Evolutionary conservation across 92 coral and sea anemone genomes (phyloP).

Genomic region (Metridium senile): DNA sequence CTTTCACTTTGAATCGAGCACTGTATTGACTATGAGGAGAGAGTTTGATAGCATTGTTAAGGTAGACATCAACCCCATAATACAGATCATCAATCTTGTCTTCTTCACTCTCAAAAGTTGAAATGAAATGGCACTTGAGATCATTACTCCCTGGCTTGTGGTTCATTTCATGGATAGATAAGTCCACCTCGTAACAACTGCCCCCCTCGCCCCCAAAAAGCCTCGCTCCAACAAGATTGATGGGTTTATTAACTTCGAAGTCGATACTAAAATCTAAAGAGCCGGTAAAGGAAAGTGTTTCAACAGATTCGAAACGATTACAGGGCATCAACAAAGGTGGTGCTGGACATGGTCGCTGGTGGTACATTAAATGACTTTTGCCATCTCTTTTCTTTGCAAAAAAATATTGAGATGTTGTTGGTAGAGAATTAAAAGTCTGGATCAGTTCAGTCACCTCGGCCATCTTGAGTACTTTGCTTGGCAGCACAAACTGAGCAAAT

Average conservation of each 20-base stretch:
- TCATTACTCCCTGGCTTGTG: neutral
- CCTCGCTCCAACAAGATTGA: conserved; percentile 4
- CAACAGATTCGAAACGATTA: neutral
- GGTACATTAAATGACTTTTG: too few species aligned
- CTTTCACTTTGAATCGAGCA: neutral
- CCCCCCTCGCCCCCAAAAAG: neutral
- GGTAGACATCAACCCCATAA: neutral
- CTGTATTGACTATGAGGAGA: neutral
- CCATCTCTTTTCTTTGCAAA: neutral
- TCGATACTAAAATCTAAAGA: neutral
- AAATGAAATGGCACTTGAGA: neutral
- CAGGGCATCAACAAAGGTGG: neutral
- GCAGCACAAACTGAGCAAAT: conserved; percentile 22
- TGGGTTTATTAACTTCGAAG: neutral
- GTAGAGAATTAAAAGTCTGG: neutral
- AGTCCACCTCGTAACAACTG: neutral
- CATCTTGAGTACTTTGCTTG: conserved; percentile 5
- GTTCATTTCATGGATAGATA: neutral
- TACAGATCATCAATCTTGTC: neutral
- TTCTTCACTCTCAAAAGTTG: neutral
- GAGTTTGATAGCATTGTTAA: neutral
- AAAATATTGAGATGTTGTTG: neutral
- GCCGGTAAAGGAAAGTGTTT: neutral
- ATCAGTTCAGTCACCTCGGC: neutral
- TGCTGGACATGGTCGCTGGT: too few species aligned